Conservation (phyloP, 2,113 vertebrate genomes). For the Elephas maximus region DNA sequence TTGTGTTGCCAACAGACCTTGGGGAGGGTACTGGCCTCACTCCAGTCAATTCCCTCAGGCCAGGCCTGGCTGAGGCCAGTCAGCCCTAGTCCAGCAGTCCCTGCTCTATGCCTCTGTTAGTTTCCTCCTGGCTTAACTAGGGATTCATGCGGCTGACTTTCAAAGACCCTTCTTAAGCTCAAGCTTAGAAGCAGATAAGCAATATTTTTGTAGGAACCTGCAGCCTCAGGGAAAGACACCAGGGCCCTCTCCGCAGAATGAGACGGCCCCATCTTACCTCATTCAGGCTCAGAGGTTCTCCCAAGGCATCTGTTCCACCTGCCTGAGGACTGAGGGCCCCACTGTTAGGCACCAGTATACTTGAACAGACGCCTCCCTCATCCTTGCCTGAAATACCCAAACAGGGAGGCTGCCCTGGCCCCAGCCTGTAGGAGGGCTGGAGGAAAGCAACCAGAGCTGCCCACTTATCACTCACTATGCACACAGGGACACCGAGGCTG, state of each 20-base stretch:
- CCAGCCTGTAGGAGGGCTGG: neutral
- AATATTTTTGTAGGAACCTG: neutral
- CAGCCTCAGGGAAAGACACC: neutral
- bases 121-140: neutral
- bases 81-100: neutral
- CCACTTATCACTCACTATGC: neutral
- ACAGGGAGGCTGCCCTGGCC: neutral
- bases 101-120: neutral
- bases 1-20: constrained; percentile 59
- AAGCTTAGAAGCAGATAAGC: neutral
- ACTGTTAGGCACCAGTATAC: neutral
- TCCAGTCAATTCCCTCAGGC: neutral
- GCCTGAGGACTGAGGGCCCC: neutral
- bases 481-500: neutral
- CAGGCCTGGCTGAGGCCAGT: neutral
- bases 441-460: neutral
- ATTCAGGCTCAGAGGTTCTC: neutral
- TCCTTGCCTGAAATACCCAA: neutral
- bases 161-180: neutral
- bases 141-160: neutral
- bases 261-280: neutral
- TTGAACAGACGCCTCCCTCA: neutral
- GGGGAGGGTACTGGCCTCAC: accelerated
- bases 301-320: neutral
- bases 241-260: neutral